A percentile compares a stretch with the other conserved stretches of the same genome.
phyloP scores from a whole-genome alignment of 2,113 vertebrate genomes.

The Hiodon tergisus region DNA sequence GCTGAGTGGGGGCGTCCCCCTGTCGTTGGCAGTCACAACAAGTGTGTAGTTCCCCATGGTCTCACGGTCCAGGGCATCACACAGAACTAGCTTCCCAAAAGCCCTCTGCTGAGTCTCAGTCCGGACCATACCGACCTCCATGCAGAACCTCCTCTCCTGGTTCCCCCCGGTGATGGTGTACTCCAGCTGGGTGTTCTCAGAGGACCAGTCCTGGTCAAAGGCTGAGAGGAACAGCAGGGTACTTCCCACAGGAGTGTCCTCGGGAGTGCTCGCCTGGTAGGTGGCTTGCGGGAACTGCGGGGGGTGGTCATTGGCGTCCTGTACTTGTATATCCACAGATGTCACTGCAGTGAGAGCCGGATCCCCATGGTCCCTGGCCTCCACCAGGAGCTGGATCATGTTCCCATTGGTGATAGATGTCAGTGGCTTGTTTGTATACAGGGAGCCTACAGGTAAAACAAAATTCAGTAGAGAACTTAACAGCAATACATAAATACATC shows the following conservation, averaged over 20 bases:
- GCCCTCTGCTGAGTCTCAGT: constrained; percentile 52
- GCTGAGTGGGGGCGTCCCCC: constrained; percentile 65
- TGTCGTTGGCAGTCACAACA: constrained; percentile 70
- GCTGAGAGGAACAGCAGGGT: constrained; percentile 69
- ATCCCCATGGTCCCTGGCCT: constrained; percentile 75
- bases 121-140: constrained; percentile 59
- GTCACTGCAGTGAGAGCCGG: constrained; percentile 65
- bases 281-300: constrained; percentile 66
- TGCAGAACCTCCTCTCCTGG: constrained; percentile 63
- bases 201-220: constrained; percentile 66
- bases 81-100: constrained; percentile 69
- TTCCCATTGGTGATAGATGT: constrained; percentile 52
- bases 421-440: constrained; percentile 65
- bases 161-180: constrained; percentile 74
- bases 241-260: constrained; percentile 64
- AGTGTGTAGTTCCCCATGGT: constrained; percentile 57
- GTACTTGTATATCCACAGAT: constrained; percentile 62
- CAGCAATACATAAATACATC: not conserved
- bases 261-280: constrained; percentile 68
- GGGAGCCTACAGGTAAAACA: constrained; percentile 64
- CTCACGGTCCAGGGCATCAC: constrained; percentile 71
- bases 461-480: constrained; percentile 24
- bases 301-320: constrained; percentile 69
- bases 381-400: constrained; percentile 68
- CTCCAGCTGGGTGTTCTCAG: constrained; percentile 64